Conservation (phyloP, 2,888 invertebrate species). For the Stenotaenia linearis region DNA sequence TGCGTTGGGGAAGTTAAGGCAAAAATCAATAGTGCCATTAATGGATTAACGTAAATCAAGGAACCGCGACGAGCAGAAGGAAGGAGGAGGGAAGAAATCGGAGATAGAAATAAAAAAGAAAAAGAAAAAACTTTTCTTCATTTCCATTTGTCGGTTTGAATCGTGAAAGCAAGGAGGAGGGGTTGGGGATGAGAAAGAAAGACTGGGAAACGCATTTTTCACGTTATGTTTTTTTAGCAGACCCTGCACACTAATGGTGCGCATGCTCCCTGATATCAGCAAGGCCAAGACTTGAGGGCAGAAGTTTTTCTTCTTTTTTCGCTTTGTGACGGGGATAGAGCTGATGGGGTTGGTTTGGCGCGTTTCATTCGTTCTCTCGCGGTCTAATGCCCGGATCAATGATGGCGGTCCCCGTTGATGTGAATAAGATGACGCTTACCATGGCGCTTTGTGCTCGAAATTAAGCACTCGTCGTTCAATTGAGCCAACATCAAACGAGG, state of each 20-base stretch:
- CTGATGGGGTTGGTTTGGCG: background rate
- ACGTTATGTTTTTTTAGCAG: slow-evolving; percentile 30
- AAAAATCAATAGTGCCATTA: slow-evolving; percentile 34
- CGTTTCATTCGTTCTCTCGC: slow-evolving; percentile 10
- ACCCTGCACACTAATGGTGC: slow-evolving; percentile 21
- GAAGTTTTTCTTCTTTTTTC: background rate
- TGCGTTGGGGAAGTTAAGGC: slow-evolving; percentile 28
- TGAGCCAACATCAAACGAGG: slow-evolving; percentile 17
- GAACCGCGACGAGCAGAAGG: slow-evolving; percentile 29
- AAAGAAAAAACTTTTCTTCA: slow-evolving; percentile 26
- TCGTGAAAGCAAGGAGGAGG: slow-evolving; percentile 2
- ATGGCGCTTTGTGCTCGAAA: slow-evolving; percentile 26
- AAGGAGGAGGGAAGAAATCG: slow-evolving; percentile 8
- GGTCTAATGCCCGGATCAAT: slow-evolving; percentile 34
- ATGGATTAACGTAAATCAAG: slow-evolving; percentile 34
- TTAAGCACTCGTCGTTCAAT: slow-evolving; percentile 29
- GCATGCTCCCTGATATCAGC: slow-evolving; percentile 30
- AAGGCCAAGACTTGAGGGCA: slow-evolving; percentile 11
- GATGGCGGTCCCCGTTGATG: slow-evolving; percentile 31
- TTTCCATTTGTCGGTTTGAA: slow-evolving; percentile 32
- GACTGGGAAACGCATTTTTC: slow-evolving; percentile 28
- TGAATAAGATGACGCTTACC: slow-evolving; percentile 31
- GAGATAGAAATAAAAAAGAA: slow-evolving; percentile 13
- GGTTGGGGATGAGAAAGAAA: background rate
- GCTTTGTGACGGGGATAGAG: background rate